These are phyloP conservation scores for Sphaeramia orbicularis DNA, from an alignment of 2,797 vertebrate genomes.

Conservation along the genomic window DNA sequence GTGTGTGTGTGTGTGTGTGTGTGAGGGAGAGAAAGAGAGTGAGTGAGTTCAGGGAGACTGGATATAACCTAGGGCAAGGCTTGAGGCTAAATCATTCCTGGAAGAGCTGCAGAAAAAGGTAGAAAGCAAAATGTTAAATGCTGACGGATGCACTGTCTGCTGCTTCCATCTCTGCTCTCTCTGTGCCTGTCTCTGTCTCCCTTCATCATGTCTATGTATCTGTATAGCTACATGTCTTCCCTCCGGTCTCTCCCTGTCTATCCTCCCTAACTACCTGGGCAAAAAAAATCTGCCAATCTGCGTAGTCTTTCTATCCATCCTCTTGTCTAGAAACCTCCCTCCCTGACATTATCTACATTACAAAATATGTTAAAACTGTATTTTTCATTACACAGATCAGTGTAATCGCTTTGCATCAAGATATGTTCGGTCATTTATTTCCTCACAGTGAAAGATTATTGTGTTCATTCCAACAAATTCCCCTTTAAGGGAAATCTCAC, in stretches of 20 bases:
- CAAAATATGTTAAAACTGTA: neutral
- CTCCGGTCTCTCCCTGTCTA: neutral
- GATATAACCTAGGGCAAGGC: constrained; percentile 72
- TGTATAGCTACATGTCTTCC: constrained; percentile 5
- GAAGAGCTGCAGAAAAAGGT: constrained; percentile 70
- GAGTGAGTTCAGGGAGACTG: constrained; percentile 42
- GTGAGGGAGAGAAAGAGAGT: constrained; percentile 4
- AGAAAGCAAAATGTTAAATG: constrained; percentile 72
- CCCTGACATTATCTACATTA: constrained; percentile 1
- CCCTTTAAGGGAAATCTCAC: neutral
- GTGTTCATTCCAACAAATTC: neutral
- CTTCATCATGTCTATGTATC: constrained; percentile 16
- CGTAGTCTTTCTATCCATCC: constrained; percentile 15
- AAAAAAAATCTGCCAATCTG: constrained; percentile 25
- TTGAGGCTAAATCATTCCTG: constrained; percentile 73
- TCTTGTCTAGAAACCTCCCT: constrained; percentile 8
- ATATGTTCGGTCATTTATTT: neutral
- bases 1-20: constrained; percentile 1
- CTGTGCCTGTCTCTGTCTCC: constrained; percentile 20
- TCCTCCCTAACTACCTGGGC: constrained; percentile 19
- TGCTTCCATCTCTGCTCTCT: constrained; percentile 34
- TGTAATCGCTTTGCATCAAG: neutral
- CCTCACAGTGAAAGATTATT: neutral
- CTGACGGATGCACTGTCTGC: constrained; percentile 70
- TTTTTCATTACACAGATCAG: neutral